Conservation (phyloP, 2,888 invertebrate species). For the Ectobius pallidus region DNA sequence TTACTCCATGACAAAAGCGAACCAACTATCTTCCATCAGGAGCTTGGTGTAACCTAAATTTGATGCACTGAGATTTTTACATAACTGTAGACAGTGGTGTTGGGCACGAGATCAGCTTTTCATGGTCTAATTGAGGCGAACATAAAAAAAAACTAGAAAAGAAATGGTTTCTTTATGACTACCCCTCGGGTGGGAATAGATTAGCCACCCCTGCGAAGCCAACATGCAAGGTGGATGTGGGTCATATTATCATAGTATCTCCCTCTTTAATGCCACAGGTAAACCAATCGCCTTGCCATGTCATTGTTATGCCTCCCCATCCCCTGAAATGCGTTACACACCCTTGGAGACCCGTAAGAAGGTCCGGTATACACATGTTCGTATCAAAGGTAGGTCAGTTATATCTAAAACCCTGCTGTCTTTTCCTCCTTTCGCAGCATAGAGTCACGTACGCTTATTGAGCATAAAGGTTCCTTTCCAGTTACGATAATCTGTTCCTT, state of each 20-base stretch:
- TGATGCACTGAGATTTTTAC: too few species aligned
- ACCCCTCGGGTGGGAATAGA: constrained; percentile 1
- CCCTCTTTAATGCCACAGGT: constrained; percentile 1
- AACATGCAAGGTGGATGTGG: constrained; percentile 36
- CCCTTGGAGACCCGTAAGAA: neutral
- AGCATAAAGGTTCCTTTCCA: too few species aligned
- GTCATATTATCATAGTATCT: constrained; percentile 42
- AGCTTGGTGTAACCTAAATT: too few species aligned
- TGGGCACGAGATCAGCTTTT: neutral
- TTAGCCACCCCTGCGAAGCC: neutral
- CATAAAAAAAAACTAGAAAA: too few species aligned
- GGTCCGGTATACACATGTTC: constrained; percentile 6
- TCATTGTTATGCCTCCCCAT: constrained; percentile 30
- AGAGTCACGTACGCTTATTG: too few species aligned
- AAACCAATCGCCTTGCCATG: constrained; percentile 18
- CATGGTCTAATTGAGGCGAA: neutral
- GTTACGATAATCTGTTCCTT: too few species aligned
- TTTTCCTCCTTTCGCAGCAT: too few species aligned
- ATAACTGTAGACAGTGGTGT: too few species aligned
- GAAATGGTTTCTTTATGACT: neutral
- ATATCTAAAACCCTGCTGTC: too few species aligned
- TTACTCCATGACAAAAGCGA: too few species aligned
- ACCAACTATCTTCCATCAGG: too few species aligned
- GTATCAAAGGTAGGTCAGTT: neutral
- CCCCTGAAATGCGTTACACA: constrained; percentile 9